Base-by-base conservation (phyloP, 2,888 invertebrate genomes). In the Graphium colonna region DNA sequence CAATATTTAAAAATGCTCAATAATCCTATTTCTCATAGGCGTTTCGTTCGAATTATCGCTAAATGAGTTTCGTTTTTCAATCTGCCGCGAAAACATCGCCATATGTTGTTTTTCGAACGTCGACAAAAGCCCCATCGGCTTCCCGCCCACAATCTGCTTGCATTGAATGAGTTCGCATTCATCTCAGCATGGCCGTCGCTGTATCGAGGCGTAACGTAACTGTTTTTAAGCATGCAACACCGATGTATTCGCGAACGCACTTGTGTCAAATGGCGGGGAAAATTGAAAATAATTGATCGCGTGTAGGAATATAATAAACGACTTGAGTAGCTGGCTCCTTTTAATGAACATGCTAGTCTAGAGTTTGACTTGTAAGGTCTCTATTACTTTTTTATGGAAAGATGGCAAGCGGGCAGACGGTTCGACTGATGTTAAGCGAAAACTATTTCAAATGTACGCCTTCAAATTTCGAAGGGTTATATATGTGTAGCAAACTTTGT, bases 91-190 rank as follows among this genome's bases (percentile, higher is more conserved):
- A n/a, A 63, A 55, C 62, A 68, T 63, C 65, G 69, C 71, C 76
- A 73, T 75, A 77, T 77, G 74, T 77, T 72, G 68, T 68, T 72
- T 62, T 60, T 71, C 65, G 73, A 72, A 72, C 68, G 64, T 72
- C 62, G 64, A 73, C 77, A 81, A 80, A 80, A 77, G 62, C 58
- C 57, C 57, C 57, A 55, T 60, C 21, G 57, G 53, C 50, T 68
- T 65, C 63, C 75, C 79, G 70, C 81, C 77, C 66, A 60, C 66
- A 52, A 55, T 49, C 54, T 58, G 54, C 57, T 61, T 56, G 44
- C 57, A 50, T 61, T 54, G 16, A 40, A 55, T 60, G 64, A 66
- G 73, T 79, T 77, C 71, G 72, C 75, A 77, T 77, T 75, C 76
- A 71, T 64, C 68, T 68, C 63, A 16, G 28, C 47, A 31, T 26